These are phyloP conservation scores for Emydoidea blandingii DNA, from an alignment of 2,797 vertebrate species.

Conservation along the genomic window DNA sequence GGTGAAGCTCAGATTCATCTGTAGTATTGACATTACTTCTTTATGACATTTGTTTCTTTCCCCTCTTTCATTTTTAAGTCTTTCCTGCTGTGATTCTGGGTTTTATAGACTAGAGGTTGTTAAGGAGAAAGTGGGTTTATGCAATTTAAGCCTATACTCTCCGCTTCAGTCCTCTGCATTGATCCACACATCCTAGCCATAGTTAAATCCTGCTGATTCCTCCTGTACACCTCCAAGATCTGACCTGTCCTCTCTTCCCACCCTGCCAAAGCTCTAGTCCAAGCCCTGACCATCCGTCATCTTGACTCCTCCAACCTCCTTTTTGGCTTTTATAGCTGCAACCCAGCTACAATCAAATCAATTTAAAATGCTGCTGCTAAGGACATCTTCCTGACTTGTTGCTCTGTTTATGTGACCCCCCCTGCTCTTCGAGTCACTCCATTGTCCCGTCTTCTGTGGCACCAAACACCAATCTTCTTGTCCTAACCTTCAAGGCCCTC, in stretches of 20 bases:
- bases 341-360: not conserved
- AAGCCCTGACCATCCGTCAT: not conserved
- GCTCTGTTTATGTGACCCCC: not conserved
- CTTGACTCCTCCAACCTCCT: not conserved
- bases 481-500: not conserved
- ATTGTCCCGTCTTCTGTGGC: not conserved
- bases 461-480: not conserved
- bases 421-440: not conserved
- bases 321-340: not conserved
- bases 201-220: not conserved
- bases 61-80: not conserved
- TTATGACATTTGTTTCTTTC: not conserved
- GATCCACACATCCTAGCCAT: not conserved
- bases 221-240: not conserved
- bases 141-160: not conserved
- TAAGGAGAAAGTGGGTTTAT: not conserved
- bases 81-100: not conserved
- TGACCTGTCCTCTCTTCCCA: not conserved
- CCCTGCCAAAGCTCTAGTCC: not conserved
- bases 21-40: not conserved
- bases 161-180: not conserved
- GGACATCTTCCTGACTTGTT: not conserved
- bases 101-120: not conserved
- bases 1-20: not conserved
- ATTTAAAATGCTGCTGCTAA: not conserved